Percentiles rank a stretch among this genome's conserved stretches.
Conservation (phyloP, 2,797 vertebrate species). For the Microctenopoma steveboyesi region DNA sequence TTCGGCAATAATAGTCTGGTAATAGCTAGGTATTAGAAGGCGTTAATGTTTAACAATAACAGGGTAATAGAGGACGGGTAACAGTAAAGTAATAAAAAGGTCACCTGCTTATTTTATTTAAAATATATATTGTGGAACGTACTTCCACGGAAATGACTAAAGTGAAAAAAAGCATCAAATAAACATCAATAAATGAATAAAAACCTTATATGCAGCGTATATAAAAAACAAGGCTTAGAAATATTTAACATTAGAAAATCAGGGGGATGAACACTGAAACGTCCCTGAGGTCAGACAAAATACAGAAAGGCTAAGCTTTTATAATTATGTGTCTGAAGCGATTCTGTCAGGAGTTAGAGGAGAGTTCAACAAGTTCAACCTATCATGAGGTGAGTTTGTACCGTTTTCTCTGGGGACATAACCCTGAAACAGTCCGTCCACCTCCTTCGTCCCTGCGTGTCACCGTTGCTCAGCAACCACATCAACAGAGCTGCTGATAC, state of each 20-base stretch:
- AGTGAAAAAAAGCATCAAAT: too few relatives aligned
- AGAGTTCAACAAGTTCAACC: slow-evolving; percentile 10
- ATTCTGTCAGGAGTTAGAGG: not conserved
- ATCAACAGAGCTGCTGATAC: slow-evolving; percentile 59
- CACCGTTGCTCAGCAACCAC: slow-evolving; percentile 55
- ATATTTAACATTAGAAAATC: not conserved
- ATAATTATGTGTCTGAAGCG: not conserved
- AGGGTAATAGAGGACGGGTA: too few relatives aligned
- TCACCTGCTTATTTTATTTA: too few relatives aligned
- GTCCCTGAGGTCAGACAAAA: not conserved
- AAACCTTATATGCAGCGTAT: too few relatives aligned
- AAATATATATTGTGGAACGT: too few relatives aligned
- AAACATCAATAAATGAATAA: too few relatives aligned
- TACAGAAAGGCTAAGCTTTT: not conserved
- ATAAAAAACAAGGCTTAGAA: too few relatives aligned
- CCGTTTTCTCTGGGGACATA: slow-evolving; percentile 47
- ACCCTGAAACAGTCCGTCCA: slow-evolving; percentile 35
- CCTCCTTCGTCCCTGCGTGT: slow-evolving; percentile 29
- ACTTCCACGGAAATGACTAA: too few relatives aligned
- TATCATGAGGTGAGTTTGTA: slow-evolving; percentile 8
- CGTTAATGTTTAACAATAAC: too few relatives aligned
- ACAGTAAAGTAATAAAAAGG: too few relatives aligned
- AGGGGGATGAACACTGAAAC: not conserved
- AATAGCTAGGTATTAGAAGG: too few relatives aligned
- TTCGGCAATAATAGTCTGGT: too few relatives aligned